Evolutionary conservation across 2,797 vertebrate species (phyloP), one percentile per base, ranked within the genome.

Genomic region (Prionace glauca): DNA sequence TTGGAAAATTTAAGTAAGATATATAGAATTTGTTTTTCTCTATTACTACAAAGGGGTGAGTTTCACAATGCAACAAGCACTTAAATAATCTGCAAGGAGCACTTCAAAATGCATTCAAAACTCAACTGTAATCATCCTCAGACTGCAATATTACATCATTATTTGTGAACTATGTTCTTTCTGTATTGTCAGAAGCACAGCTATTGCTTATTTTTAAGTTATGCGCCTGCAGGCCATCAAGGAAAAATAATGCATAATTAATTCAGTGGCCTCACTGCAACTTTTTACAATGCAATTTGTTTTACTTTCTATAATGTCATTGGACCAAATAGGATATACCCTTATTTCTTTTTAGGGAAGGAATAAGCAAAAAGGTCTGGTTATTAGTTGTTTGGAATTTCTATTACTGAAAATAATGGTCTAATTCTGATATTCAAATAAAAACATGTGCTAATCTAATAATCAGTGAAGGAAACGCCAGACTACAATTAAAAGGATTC

Each of bases 51-150:
- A 91, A 65, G 26, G 7, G 60, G 87, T 72, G 29, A 50, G 22
- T 90, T 86, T 74, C 32, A 95, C 56, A 8, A 29, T 18, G 36
- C 62, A 90, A 16, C 87, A 95, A 92, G 18, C 20, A 69, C 20
- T 69, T 95, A 90, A 50, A 36, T 69, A n/a, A 86, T 92, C 62
- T 88, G 3, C 3, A 7, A 88, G 12, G 3, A 67, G 32, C 62
- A 92, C 81, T 86, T 95, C 87, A 95, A 86, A 72, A 45, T n/a
- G 22, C 26, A 45, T 94, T 74, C 45, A 74, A 91, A 91, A 91
- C 88, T 65, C 32, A 62, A 91, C 29, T 32, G 50, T 29, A 74
- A 95, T 95, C 29, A 77, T 95, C 45, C 14, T 10, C 22, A 69
- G 36, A 94, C 69, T 69, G 36, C 67, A 69, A 69, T 69, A 22